These are phyloP conservation scores for Eulemur macaco DNA, from an alignment of 2,113 vertebrate genomes.

Conservation along the genomic window DNA sequence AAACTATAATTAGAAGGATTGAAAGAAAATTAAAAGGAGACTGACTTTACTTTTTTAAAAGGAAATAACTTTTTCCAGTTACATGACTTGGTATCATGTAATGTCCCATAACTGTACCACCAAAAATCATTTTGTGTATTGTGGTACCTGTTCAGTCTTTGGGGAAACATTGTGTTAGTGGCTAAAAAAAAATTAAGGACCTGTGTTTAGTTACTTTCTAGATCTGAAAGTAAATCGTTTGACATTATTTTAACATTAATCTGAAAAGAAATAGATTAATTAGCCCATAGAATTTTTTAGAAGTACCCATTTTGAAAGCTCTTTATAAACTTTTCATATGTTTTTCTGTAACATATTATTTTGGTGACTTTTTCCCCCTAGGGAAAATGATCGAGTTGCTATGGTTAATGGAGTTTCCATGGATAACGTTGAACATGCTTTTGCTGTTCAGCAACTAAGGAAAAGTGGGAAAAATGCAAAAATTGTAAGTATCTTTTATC, in stretches of 20 bases:
- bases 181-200: background rate
- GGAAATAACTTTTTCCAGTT: background rate
- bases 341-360: constrained; percentile 45
- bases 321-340: background rate
- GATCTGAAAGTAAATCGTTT: background rate
- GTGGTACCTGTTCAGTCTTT: background rate
- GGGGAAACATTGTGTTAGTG: background rate
- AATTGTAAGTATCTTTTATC: constrained; percentile 90
- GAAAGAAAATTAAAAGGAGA: background rate
- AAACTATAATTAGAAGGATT: background rate
- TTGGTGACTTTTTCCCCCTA: constrained; percentile 70
- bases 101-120: background rate
- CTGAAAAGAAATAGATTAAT: background rate
- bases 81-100: background rate
- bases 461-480: constrained; percentile 99
- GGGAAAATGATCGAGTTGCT: constrained; percentile 98
- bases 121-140: background rate
- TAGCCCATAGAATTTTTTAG: background rate
- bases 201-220: background rate
- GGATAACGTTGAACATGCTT: constrained; percentile 99
- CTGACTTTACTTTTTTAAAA: background rate
- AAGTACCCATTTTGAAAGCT: background rate
- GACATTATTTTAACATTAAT: background rate
- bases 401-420: constrained; percentile 99
- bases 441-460: constrained; percentile 98